Evolutionary conservation across 2,888 invertebrate species (phyloP).

Genomic region (Anoplius nigerrimus): DNA sequence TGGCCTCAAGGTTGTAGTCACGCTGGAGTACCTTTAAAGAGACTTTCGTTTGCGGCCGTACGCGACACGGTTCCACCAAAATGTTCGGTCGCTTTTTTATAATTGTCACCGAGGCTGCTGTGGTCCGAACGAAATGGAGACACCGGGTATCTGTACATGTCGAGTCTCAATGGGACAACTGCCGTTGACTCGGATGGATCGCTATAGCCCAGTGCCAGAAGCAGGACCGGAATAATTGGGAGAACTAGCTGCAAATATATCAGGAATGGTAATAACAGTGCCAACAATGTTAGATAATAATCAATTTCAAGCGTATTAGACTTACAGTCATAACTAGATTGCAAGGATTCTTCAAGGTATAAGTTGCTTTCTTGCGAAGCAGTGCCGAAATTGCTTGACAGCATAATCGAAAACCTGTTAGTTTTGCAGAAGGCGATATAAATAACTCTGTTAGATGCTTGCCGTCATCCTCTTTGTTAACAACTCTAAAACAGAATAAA

Average conservation of each 20-base stretch:
- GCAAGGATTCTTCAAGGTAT: constrained; percentile 65
- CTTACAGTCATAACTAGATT: constrained; percentile 64
- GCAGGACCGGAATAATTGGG: constrained; percentile 64
- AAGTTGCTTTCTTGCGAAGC: constrained; percentile 69
- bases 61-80: constrained; percentile 50
- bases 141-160: constrained; percentile 61
- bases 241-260: constrained; percentile 60
- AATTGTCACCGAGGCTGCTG: constrained; percentile 44
- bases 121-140: constrained; percentile 62
- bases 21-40: constrained; percentile 26
- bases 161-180: constrained; percentile 67
- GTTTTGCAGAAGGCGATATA: constrained; percentile 55
- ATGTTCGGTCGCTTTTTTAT: constrained; percentile 47
- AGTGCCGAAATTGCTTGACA: constrained; percentile 69
- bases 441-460: constrained; percentile 56
- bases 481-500: constrained; percentile 62
- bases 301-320: constrained; percentile 21
- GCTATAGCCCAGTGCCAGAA: constrained; percentile 66
- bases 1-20: background rate
- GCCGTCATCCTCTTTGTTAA: constrained; percentile 63
- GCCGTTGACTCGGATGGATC: constrained; percentile 44
- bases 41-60: constrained; percentile 26
- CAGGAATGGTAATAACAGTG: constrained; percentile 45
- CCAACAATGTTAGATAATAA: constrained; percentile 50
- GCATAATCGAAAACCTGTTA: constrained; percentile 61